phyloP scores from a whole-genome alignment of 2,113 vertebrate genomes.

The Lethenteron reissneri region DNA sequence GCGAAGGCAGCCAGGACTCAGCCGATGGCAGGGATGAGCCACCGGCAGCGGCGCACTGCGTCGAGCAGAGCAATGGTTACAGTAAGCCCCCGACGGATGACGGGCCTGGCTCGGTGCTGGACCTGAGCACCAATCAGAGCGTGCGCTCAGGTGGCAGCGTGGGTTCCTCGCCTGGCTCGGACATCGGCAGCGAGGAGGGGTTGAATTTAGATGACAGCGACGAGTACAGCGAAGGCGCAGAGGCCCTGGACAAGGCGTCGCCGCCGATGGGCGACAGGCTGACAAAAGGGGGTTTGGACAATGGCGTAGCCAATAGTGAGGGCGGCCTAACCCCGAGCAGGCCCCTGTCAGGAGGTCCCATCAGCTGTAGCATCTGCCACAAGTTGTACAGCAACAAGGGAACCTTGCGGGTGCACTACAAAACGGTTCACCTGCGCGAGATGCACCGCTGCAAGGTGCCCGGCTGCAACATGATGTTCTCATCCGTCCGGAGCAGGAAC shows the following conservation, averaged over 20 bases:
- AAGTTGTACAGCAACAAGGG: slow-evolving; percentile 99
- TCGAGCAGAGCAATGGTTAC: neutral
- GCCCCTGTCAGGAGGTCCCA: slow-evolving; percentile 45
- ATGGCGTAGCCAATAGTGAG: no score
- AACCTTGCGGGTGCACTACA: slow-evolving; percentile 92
- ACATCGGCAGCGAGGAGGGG: slow-evolving; percentile 83
- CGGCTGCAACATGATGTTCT: slow-evolving; percentile 98
- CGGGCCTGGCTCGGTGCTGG: slow-evolving; percentile 58
- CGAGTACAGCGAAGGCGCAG: slow-evolving; percentile 68
- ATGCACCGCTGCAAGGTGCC: slow-evolving; percentile 99
- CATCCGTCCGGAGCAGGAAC: slow-evolving; percentile 91
- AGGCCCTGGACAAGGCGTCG: neutral
- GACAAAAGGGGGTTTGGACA: no score
- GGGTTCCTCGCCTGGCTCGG: slow-evolving; percentile 81
- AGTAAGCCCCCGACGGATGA: slow-evolving; percentile 44
- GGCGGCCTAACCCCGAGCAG: slow-evolving; percentile 22
- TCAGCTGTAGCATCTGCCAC: slow-evolving; percentile 95
- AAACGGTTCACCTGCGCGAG: slow-evolving; percentile 90
- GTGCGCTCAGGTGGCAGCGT: slow-evolving; percentile 82
- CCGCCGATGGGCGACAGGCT: slow-evolving; percentile 12
- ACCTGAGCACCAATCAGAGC: slow-evolving; percentile 87
- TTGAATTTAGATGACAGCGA: slow-evolving; percentile 82
- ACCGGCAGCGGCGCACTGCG: neutral
- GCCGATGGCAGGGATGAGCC: neutral
- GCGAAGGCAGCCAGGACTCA: no score